These are phyloP conservation scores for Phaethornis superciliosus DNA, from an alignment of 2,113 vertebrate genomes.

Conservation along the genomic window DNA sequence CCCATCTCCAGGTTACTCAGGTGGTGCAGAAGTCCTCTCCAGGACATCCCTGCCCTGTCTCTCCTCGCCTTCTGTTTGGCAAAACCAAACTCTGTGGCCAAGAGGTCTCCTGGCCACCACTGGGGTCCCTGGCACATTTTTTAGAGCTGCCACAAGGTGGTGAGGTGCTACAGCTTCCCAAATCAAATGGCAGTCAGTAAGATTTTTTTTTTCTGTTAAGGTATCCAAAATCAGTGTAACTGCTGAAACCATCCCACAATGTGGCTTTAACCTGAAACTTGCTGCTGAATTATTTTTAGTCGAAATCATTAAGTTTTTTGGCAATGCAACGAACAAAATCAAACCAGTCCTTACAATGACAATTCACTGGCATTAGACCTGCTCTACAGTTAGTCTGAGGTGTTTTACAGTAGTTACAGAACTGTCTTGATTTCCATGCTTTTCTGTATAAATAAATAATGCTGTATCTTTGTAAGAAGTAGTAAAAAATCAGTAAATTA, in stretches of 20 bases:
- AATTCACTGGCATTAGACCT: neutral
- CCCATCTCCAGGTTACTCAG: neutral
- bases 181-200: neutral
- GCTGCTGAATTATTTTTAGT: neutral
- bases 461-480: neutral
- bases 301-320: neutral
- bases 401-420: neutral
- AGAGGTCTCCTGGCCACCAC: neutral
- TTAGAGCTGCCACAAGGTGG: neutral
- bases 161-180: neutral
- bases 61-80: neutral
- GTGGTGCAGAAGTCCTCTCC: neutral
- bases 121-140: neutral
- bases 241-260: neutral
- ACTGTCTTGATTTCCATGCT: neutral
- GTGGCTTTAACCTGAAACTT: neutral
- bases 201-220: neutral
- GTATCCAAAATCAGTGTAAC: neutral
- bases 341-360: neutral
- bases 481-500: neutral
- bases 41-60: neutral
- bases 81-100: neutral
- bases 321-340: neutral
- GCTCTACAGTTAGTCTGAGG: neutral
- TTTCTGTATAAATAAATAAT: neutral